These are phyloP conservation scores for Zelleria hepariella DNA, from an alignment of 2,888 invertebrate genomes.

Conservation along the genomic window DNA sequence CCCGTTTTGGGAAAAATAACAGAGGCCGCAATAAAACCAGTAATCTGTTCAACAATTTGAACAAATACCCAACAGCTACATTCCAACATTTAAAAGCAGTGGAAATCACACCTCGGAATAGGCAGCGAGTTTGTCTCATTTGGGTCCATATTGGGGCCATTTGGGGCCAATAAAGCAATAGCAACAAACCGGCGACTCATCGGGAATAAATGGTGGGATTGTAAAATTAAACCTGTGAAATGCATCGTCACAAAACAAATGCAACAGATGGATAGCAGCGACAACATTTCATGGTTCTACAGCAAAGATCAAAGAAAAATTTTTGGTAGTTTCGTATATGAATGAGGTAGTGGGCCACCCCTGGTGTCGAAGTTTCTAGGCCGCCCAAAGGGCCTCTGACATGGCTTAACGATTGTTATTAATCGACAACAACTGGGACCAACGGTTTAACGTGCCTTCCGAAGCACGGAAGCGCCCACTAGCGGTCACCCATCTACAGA, in stretches of 20 bases:
- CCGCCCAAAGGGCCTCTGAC: no score
- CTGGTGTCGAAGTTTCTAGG: no score
- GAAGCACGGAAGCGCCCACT: no score
- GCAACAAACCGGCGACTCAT: conserved; percentile 9
- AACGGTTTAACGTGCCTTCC: no score
- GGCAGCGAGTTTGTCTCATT: background rate
- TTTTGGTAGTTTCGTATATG: no score
- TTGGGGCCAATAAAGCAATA: conserved; percentile 2
- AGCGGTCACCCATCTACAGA: no score
- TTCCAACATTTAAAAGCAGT: background rate
- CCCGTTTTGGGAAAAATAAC: no score
- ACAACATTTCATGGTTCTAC: no score
- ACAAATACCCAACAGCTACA: conserved; percentile 30
- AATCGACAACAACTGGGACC: no score
- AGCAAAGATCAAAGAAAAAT: no score
- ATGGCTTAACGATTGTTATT: no score
- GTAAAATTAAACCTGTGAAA: conserved; percentile 5
- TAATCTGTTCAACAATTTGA: conserved; percentile 39
- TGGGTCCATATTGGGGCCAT: conserved; percentile 1
- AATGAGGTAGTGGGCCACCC: no score
- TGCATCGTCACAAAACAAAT: background rate
- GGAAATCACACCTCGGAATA: conserved; percentile 1
- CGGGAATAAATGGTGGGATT: conserved; percentile 6
- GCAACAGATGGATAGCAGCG: background rate
- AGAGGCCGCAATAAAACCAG: conserved; percentile 34